A percentile compares a stretch with the other conserved stretches of the same genome.
Evolutionary conservation across 2,888 invertebrate genomes (phyloP).

Genomic region (Mylabris sibirica): DNA sequence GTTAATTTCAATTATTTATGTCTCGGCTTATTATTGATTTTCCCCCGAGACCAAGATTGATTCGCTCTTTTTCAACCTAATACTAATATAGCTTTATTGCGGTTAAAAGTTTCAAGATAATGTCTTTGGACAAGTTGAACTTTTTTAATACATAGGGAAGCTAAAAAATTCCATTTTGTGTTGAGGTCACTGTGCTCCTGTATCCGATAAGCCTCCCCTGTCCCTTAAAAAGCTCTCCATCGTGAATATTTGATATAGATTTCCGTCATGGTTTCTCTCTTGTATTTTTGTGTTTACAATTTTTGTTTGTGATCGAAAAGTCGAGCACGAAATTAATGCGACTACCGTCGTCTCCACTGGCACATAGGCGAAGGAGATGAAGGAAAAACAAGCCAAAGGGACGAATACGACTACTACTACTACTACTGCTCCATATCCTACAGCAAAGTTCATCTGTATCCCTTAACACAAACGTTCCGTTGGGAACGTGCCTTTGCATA

Average conservation of each 20-base stretch:
- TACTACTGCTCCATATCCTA: not conserved
- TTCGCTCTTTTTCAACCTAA: not conserved
- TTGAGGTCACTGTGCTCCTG: not conserved
- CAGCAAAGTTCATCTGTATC: not conserved
- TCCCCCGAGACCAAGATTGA: not conserved
- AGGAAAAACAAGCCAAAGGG: constrained; percentile 5
- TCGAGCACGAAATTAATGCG: not conserved
- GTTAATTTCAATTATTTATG: constrained; percentile 9
- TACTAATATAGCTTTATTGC: not conserved
- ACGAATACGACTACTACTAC: constrained; percentile 4
- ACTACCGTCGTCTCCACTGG: too few relatives aligned
- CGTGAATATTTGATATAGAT: not conserved
- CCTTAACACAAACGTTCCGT: not conserved
- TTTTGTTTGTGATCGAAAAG: constrained; percentile 3
- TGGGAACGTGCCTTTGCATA: constrained; percentile 28
- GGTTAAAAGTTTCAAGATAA: not conserved
- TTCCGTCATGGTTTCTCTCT: not conserved
- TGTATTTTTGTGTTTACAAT: not conserved
- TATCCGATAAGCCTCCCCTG: not conserved
- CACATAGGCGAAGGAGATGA: constrained; percentile 10
- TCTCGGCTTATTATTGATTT: not conserved
- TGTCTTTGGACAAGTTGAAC: not conserved
- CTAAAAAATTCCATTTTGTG: constrained; percentile 3
- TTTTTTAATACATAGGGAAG: not conserved
- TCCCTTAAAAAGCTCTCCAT: not conserved